Evolutionary conservation across 2,888 invertebrate species (phyloP), one percentile per base, ranked within the genome.

Genomic region (Alcis repandata): DNA sequence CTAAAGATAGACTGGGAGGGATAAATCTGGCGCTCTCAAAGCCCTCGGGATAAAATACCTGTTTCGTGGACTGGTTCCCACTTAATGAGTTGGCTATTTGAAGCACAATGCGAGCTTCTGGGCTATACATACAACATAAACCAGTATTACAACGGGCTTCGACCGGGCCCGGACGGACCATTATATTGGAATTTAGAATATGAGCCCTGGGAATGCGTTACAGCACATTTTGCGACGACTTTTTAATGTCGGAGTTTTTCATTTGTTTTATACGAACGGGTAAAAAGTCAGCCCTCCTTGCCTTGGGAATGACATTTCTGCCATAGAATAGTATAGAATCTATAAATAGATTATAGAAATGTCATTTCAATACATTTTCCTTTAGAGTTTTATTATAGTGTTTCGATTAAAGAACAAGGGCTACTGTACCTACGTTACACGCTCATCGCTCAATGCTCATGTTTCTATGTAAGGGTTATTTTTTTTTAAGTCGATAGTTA

Each of bases 71-170:
- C 84, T 78, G 73, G 81, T 81, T 79, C 74, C 73, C 69, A 64
- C 67, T 71, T 82, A 82, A 80, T 80, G 79, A 79, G 75, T 63
- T 69, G 60, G 78, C 79, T 83, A 83, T 79, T 78, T 80, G 77
- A 76, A 79, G 80, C 72, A 72, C 72, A 77, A 74, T 71, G 73
- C 72, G 74, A 54, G 38, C 56, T 49, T 38, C 57, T 49, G 40
- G 56, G 43, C 49, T 72, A 74, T 77, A 76, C 2, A 27, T 73
- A 72, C 74, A 68, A 75, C 73, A 82, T 81, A 82, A 83, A 82
- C 74, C 69, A 63, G 75, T 67, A 69, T 72, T n/a, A 36, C 19
- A 19, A 17, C 20, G 36, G 13, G 20, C 20, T 32, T 15, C 2
- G 17, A 17, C 32, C 48, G 32, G 17, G 32, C 32, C 9, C 4